phyloP scores from a whole-genome alignment of 2,113 vertebrate species.

The Marcusenius ussheri region DNA sequence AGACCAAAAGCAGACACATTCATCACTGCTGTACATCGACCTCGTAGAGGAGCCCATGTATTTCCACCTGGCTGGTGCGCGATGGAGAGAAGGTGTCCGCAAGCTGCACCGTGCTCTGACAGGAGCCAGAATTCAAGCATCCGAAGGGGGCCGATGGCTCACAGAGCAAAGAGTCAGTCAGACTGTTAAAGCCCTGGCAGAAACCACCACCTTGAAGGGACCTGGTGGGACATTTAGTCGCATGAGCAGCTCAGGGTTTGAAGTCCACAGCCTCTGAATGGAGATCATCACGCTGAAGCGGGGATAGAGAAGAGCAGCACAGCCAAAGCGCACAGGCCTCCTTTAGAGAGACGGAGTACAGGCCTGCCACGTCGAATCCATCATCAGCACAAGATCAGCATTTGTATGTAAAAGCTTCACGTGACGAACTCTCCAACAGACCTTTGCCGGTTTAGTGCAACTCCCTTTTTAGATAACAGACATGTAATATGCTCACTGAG shows the following conservation, averaged over 20 bases:
- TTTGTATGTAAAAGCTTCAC: not conserved
- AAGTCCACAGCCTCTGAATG: not conserved
- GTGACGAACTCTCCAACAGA: not conserved
- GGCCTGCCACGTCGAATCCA: not conserved
- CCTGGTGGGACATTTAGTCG: not conserved
- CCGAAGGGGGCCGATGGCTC: not conserved
- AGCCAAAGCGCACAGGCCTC: not conserved
- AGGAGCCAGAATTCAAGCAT: not conserved
- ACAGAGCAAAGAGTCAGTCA: not conserved
- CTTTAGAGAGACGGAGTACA: not conserved
- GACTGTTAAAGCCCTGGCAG: not conserved
- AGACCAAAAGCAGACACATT: not conserved
- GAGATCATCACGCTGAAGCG: not conserved
- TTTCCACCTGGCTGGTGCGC: not conserved
- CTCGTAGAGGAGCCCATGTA: not conserved
- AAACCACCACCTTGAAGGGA: not conserved
- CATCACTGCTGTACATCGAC: not conserved
- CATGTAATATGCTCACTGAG: not conserved
- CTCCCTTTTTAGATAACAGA: not conserved
- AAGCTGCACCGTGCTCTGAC: not conserved
- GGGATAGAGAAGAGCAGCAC: not conserved
- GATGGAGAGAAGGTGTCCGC: not conserved
- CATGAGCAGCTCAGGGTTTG: not conserved
- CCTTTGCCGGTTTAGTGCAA: not conserved
- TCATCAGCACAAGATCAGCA: not conserved